These are phyloP conservation scores for Hypomecis punctinalis DNA, from an alignment of 2,888 invertebrate genomes.

Conservation along the genomic window DNA sequence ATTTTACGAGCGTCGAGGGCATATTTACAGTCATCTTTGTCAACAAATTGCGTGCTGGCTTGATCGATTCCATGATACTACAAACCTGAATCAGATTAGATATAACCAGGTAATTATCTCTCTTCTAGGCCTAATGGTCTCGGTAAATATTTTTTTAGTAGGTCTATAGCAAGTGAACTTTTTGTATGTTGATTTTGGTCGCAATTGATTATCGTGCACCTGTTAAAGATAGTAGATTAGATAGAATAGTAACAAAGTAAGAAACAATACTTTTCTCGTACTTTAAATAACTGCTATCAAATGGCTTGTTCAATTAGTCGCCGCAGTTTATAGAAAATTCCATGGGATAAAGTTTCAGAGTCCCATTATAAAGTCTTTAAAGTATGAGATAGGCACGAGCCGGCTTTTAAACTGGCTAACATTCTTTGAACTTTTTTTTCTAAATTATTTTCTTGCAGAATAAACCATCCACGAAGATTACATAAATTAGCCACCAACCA, in stretches of 20 bases:
- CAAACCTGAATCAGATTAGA: too few species aligned
- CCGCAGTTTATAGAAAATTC: slow-evolving; percentile 48
- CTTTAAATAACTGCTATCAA: slow-evolving; percentile 49
- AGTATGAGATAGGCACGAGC: slow-evolving; percentile 8
- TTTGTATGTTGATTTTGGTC: too few species aligned
- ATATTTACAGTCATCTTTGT: too few species aligned
- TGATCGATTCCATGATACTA: too few species aligned
- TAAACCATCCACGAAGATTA: too few species aligned
- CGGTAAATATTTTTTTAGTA: too few species aligned
- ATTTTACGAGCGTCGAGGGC: too few species aligned
- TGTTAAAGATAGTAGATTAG: slow-evolving; percentile 41
- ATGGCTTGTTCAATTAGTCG: slow-evolving; percentile 65
- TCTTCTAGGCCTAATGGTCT: too few species aligned
- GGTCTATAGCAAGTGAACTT: too few species aligned
- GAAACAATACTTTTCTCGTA: slow-evolving; percentile 49
- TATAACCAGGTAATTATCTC: too few species aligned
- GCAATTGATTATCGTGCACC: not conserved
- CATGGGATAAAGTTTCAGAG: slow-evolving; percentile 54
- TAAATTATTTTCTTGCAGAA: not conserved
- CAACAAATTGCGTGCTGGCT: too few species aligned
- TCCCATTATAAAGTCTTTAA: slow-evolving; percentile 67
- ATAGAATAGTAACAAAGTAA: slow-evolving; percentile 43
- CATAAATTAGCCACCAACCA: too few species aligned
- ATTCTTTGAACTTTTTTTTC: not conserved
- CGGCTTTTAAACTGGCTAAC: slow-evolving; percentile 3